Base-by-base conservation (phyloP, 1,140 invertebrate genomes). In the Rhyacophila brunnea region DNA sequence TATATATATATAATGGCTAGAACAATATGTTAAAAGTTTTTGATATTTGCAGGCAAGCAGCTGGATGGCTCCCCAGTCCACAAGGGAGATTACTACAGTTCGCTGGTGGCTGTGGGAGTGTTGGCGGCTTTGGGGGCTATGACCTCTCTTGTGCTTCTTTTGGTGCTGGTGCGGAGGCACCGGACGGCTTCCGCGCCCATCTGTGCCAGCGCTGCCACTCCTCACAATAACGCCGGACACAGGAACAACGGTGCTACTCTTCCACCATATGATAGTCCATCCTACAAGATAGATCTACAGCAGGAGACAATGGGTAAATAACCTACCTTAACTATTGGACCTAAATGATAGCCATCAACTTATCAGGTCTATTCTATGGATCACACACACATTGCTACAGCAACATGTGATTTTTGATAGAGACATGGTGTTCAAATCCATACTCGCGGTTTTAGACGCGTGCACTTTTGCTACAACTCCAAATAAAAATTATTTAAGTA, bases 251-350 rank as follows among this genome's bases (percentile, higher is more conserved):
- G 42, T 5, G 20, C 52, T 11, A 48, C 60, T 3, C 82, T 87
- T 47, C 87, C 91, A 6, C 91, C 92, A 40, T 95, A 95, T 70
- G 92, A 95, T 73, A 95, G 95, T 81, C 92, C 92, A 51, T 92
- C 91, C 67, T 95, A 94, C 81, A 95, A 95, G 85, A 89, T 94
- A 78, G 89, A 92, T 77, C 85, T 91, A 76, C 89, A 92, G 78
- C 90, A 92, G 81, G 90, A 92, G 79, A 91, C 89, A 71, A 91
- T 92, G 89, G 88, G 90, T 91, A 84, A 80, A 77, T 78, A 45
- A 57, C 5, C n/a, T n/a, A n/a, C n/a, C n/a, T n/a, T n/a, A n/a
- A n/a, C n/a, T n/a, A n/a, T n/a, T n/a, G n/a, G n/a, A n/a, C n/a
- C n/a, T n/a, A n/a, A n/a, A n/a, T n/a, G n/a, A n/a, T n/a, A n/a